Evolutionary conservation across 2,113 vertebrate species (phyloP).

Genomic region (Stigmatopora argus): DNA sequence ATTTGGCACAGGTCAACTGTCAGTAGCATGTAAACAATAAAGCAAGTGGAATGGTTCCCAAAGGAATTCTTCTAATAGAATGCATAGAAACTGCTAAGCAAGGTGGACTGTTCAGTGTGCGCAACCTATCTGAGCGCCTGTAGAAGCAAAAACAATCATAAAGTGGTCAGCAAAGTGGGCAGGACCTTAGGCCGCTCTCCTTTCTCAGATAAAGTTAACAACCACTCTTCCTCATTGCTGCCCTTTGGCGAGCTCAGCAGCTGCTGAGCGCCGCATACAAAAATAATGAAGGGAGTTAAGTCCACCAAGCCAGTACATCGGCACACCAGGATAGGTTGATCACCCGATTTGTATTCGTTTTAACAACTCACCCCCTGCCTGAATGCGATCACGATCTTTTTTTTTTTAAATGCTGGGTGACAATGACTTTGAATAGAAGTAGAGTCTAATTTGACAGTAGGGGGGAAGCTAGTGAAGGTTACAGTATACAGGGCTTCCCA

Average conservation of each 20-base stretch:
- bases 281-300: constrained; percentile 50
- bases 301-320: constrained; percentile 36
- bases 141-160: constrained; percentile 31
- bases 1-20: background rate
- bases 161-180: constrained; percentile 38
- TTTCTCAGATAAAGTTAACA: constrained; percentile 45
- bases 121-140: constrained; percentile 17
- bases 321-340: constrained; percentile 47
- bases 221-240: constrained; percentile 25
- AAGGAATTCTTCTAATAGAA: background rate
- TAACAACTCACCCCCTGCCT: constrained; percentile 31
- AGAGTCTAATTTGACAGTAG: constrained; percentile 44
- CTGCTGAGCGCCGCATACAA: constrained; percentile 32
- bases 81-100: constrained; percentile 12
- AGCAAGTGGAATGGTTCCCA: background rate
- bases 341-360: constrained; percentile 56
- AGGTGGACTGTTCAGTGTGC: constrained; percentile 8
- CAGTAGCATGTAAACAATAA: constrained; percentile 4
- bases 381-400: constrained; percentile 19
- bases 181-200: constrained; percentile 43
- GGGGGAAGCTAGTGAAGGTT: constrained; percentile 45
- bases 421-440: constrained; percentile 57
- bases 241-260: constrained; percentile 31
- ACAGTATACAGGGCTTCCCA: constrained; percentile 43
- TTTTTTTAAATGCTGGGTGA: constrained; percentile 24